Evolutionary conservation across 2,888 invertebrate species (phyloP).

Genomic region (Empis stercorea): DNA sequence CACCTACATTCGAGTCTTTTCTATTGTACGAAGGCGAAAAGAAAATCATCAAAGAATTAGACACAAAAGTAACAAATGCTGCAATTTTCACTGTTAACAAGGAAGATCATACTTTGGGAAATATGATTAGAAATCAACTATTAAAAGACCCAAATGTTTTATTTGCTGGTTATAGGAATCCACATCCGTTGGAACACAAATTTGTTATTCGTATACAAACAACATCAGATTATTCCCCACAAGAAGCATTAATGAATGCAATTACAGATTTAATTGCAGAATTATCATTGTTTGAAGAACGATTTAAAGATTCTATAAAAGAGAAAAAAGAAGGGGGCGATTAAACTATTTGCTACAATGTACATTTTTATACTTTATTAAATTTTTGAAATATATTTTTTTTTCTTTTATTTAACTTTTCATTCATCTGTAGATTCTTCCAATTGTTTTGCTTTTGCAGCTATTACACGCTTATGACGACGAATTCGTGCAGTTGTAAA

Average conservation of each 20-base stretch:
- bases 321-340: constrained; percentile 79
- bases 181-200: constrained; percentile 97
- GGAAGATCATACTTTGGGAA: constrained; percentile 98
- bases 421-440: too few relatives aligned
- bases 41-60: constrained; percentile 93
- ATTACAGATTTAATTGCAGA: constrained; percentile 96
- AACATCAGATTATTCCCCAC: constrained; percentile 89
- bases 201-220: constrained; percentile 95
- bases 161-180: constrained; percentile 97
- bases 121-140: constrained; percentile 79
- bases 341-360: constrained; percentile 30
- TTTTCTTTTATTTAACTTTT: too few relatives aligned
- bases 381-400: too few relatives aligned
- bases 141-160: constrained; percentile 95
- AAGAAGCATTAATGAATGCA: constrained; percentile 95
- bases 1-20: constrained; percentile 97
- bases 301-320: constrained; percentile 86
- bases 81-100: constrained; percentile 98
- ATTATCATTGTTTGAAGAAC: constrained; percentile 88
- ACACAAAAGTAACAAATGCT: constrained; percentile 95
- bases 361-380: too few relatives aligned
- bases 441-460: too few relatives aligned
- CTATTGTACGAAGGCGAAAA: constrained; percentile 96
- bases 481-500: too few relatives aligned
- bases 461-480: too few relatives aligned